These are phyloP conservation scores for Gallinago nigripennis DNA, from an alignment of 2,797 vertebrate species.

Conservation along the genomic window DNA sequence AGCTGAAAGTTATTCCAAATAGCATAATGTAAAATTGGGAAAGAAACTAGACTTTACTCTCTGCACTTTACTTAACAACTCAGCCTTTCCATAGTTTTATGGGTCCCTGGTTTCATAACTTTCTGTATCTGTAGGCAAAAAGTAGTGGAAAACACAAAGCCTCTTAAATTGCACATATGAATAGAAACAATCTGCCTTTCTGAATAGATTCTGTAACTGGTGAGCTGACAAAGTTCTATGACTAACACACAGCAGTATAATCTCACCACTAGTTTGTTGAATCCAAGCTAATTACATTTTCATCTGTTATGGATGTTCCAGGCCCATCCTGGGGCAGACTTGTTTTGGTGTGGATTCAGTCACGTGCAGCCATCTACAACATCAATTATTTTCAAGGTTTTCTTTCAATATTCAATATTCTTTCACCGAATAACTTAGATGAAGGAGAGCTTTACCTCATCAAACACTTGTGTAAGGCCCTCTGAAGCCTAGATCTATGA, in stretches of 20 bases:
- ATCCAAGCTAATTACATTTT: background rate
- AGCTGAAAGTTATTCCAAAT: background rate
- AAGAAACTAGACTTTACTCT: background rate
- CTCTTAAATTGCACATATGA: background rate
- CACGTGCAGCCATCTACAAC: background rate
- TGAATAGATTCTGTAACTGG: background rate
- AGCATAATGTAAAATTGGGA: background rate
- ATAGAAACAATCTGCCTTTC: background rate
- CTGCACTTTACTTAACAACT: background rate
- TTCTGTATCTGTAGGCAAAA: background rate
- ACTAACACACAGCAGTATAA: background rate
- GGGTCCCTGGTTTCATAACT: background rate
- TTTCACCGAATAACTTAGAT: background rate
- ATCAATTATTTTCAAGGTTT: background rate
- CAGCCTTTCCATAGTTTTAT: background rate
- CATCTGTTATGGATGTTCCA: background rate
- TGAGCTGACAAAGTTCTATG: background rate
- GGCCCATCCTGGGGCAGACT: background rate
- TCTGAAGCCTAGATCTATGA: background rate
- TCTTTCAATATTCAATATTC: no score
- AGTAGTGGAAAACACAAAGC: background rate
- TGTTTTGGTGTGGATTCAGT: background rate
- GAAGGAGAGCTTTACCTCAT: background rate
- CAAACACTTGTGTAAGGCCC: background rate
- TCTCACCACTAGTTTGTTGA: background rate